Conservation (phyloP, 2,797 vertebrate species). For the Pelodytes ibericus region DNA sequence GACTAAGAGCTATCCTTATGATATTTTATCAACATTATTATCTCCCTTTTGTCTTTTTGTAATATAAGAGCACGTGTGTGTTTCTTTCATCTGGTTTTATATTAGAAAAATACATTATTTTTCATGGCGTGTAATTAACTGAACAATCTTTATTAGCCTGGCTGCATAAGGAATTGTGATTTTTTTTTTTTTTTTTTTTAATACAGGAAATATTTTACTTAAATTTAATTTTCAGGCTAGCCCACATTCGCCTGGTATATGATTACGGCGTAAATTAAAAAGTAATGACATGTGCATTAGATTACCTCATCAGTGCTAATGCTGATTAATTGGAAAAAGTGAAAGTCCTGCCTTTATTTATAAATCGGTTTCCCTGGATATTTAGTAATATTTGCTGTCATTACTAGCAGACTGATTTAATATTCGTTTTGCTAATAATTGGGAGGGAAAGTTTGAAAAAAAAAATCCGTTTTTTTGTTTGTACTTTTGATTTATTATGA, state of each 20-base stretch:
- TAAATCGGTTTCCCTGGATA: constrained; percentile 75
- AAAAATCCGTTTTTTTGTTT: constrained; percentile 56
- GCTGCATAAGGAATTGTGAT: constrained; percentile 79
- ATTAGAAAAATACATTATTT: background rate
- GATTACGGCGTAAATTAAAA: constrained; percentile 90
- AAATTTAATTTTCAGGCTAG: constrained; percentile 89
- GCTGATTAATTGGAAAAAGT: constrained; percentile 85
- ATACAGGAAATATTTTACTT: constrained; percentile 88
- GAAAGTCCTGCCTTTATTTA: constrained; percentile 71
- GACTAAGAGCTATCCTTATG: no score
- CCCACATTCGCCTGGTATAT: constrained; percentile 85
- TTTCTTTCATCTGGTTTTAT: no score
- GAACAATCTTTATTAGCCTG: constrained; percentile 81
- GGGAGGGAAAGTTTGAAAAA: constrained; percentile 64
- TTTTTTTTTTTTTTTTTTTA: no score
- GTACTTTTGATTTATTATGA: constrained; percentile 27
- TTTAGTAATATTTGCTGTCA: constrained; percentile 71
- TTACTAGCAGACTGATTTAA: constrained; percentile 72
- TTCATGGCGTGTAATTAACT: constrained; percentile 29
- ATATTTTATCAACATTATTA: no score
- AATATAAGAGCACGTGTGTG: background rate
- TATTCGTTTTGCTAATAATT: constrained; percentile 72
- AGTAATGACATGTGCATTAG: constrained; percentile 85
- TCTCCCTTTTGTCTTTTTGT: background rate
- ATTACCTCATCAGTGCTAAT: constrained; percentile 88